Percentiles rank a stretch among this genome's conserved stretches.
Evolutionary conservation across 2,797 vertebrate genomes (phyloP).

Genomic region (Sebastes cheni): DNA sequence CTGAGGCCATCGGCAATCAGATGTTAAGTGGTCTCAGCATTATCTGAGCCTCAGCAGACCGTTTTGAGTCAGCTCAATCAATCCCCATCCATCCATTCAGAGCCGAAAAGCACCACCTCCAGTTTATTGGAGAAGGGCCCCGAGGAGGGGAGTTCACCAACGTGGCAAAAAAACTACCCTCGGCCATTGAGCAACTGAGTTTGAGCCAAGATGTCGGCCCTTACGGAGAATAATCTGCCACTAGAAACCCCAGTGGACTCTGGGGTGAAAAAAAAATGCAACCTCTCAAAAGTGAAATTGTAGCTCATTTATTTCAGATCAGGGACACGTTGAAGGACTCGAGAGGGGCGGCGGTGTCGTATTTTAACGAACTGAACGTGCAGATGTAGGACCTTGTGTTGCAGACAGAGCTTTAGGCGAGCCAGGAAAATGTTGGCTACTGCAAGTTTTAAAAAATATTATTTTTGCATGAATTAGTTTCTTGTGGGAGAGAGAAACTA

Average conservation of each 20-base stretch:
- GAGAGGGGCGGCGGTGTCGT: not conserved
- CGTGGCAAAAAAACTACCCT: constrained; percentile 39
- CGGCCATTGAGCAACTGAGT: not conserved
- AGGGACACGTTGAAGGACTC: not conserved
- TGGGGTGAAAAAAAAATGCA: not conserved
- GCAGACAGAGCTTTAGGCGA: constrained; percentile 9
- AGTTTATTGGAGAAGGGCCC: constrained; percentile 27
- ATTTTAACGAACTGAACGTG: not conserved
- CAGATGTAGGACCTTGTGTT: not conserved
- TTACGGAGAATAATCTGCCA: not conserved
- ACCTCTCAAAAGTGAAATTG: constrained; percentile 5
- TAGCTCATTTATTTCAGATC: not conserved
- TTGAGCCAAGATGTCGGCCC: constrained; percentile 21
- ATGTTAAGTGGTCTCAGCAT: constrained; percentile 71
- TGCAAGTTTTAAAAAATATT: not conserved
- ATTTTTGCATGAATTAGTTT: constrained; percentile 40
- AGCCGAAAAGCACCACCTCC: constrained; percentile 45
- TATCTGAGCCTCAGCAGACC: constrained; percentile 69
- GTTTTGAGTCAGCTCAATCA: constrained; percentile 75
- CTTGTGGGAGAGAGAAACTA: constrained; percentile 24
- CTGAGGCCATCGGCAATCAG: constrained; percentile 38
- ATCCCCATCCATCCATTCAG: constrained; percentile 55
- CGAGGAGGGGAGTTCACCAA: constrained; percentile 40
- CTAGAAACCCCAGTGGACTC: not conserved
- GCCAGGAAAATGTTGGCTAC: constrained; percentile 8